Percentiles rank a stretch among this genome's conserved stretches.
Evolutionary conservation across 1,140 invertebrate species (phyloP).

Genomic region (Macrosteles quadrilineatus): DNA sequence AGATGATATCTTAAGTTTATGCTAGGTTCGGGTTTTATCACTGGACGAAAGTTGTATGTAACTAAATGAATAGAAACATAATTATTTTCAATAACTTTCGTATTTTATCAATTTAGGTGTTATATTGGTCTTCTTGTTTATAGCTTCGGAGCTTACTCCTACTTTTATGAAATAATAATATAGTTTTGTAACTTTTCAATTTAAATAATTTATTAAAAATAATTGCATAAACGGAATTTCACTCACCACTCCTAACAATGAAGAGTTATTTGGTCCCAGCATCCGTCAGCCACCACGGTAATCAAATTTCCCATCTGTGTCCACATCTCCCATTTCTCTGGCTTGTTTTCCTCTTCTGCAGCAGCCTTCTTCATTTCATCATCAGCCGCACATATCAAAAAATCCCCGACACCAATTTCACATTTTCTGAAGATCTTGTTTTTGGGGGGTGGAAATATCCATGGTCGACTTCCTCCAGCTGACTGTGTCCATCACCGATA

Average conservation of each 20-base stretch:
- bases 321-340: slow-evolving; percentile 43
- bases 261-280: slow-evolving; percentile 44
- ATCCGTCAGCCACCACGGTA: slow-evolving; percentile 46
- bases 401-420: slow-evolving; percentile 34
- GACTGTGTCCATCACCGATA: slow-evolving; percentile 42
- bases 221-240: slow-evolving; percentile 33
- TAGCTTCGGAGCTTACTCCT: too few relatives aligned
- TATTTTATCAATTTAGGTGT: too few relatives aligned
- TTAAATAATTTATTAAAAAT: too few relatives aligned
- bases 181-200: too few relatives aligned
- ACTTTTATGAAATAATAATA: too few relatives aligned
- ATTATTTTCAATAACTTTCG: too few relatives aligned
- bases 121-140: too few relatives aligned
- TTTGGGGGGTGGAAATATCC: slow-evolving; percentile 43
- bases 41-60: too few relatives aligned
- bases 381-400: slow-evolving; percentile 36
- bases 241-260: slow-evolving; percentile 44
- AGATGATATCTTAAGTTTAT: too few relatives aligned
- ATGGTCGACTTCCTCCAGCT: slow-evolving; percentile 44
- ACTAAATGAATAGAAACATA: too few relatives aligned
- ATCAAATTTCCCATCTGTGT: slow-evolving; percentile 45
- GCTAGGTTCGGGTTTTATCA: too few relatives aligned
- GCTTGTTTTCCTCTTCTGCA: slow-evolving; percentile 45
- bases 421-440: slow-evolving; percentile 36
- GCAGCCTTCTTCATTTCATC: slow-evolving; percentile 45